Evolutionary conservation across 2,797 vertebrate genomes (phyloP).

Genomic region (Diceros bicornis): DNA sequence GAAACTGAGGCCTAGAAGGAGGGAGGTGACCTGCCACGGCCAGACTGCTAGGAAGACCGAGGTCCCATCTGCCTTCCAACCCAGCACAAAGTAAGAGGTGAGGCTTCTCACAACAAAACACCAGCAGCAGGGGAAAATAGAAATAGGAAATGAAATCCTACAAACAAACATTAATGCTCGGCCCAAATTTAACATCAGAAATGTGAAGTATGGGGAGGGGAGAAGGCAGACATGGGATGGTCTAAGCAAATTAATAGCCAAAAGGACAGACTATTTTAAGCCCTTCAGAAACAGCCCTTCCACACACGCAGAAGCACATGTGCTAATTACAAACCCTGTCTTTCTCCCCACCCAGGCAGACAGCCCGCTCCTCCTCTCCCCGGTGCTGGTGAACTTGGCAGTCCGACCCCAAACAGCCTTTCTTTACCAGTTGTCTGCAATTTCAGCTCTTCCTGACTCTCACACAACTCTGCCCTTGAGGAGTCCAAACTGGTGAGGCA

Average conservation of each 20-base stretch:
- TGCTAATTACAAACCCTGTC: slow-evolving; percentile 36
- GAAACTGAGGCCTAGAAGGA: background rate
- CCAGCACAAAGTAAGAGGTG: background rate
- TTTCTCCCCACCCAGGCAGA: background rate
- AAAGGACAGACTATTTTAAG: slow-evolving; percentile 42
- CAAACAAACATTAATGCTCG: background rate
- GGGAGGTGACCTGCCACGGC: background rate
- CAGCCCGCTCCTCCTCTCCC: background rate
- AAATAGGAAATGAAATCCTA: slow-evolving; percentile 40
- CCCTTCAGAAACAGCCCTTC: slow-evolving; percentile 35
- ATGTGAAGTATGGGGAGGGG: background rate
- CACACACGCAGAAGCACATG: background rate
- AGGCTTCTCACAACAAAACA: background rate
- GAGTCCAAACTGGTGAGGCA: background rate
- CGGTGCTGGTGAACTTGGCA: background rate
- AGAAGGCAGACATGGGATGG: background rate
- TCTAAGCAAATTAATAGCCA: slow-evolving; percentile 36
- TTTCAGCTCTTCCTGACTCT: slow-evolving; percentile 55
- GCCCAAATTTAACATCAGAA: slow-evolving; percentile 17
- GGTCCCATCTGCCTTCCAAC: background rate
- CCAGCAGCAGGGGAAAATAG: background rate
- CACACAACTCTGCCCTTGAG: slow-evolving; percentile 12
- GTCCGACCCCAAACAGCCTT: background rate
- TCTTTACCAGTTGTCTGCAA: background rate
- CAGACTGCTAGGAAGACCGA: background rate